A percentile compares a stretch with the other conserved stretches of the same genome.
Conservation (phyloP, 2,113 vertebrate genomes). For the Antechinus stuartii region DNA sequence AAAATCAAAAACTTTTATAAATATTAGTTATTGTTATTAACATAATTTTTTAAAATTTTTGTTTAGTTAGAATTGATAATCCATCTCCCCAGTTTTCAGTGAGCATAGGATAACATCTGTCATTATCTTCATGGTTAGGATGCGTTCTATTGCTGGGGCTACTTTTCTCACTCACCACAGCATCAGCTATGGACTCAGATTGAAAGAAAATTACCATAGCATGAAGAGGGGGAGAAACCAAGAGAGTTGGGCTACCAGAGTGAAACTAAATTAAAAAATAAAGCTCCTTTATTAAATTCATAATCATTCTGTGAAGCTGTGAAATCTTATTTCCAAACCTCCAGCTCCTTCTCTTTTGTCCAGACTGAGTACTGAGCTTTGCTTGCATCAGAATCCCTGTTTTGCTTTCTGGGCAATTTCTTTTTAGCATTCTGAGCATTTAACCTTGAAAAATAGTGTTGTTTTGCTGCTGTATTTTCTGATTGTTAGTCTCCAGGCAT, state of each 20-base stretch:
- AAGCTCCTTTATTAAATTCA: constrained; percentile 81
- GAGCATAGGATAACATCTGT: constrained; percentile 25
- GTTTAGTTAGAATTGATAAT: neutral
- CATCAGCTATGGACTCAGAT: constrained; percentile 39
- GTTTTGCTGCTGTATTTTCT: constrained; percentile 83
- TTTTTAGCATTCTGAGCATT: constrained; percentile 86
- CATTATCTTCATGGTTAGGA: constrained; percentile 11
- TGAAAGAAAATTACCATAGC: constrained; percentile 42
- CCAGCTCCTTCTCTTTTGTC: constrained; percentile 64
- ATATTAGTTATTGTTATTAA: neutral
- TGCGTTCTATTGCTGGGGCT: neutral
- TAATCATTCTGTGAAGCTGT: constrained; percentile 71
- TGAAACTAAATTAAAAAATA: constrained; percentile 82
- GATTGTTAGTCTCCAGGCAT: constrained; percentile 86
- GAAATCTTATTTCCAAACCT: constrained; percentile 77
- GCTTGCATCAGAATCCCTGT: constrained; percentile 66
- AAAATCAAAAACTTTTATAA: neutral
- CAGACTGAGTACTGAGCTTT: constrained; percentile 56
- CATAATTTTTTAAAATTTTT: neutral
- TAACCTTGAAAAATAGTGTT: constrained; percentile 87
- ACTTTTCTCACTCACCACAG: neutral
- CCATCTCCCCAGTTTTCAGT: constrained; percentile 28
- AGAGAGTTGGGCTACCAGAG: constrained; percentile 56
- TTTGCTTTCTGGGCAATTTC: constrained; percentile 82
- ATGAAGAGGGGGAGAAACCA: neutral